phyloP scores from a whole-genome alignment of 2,113 vertebrate species.

The Onychorhynchus coronatus region DNA sequence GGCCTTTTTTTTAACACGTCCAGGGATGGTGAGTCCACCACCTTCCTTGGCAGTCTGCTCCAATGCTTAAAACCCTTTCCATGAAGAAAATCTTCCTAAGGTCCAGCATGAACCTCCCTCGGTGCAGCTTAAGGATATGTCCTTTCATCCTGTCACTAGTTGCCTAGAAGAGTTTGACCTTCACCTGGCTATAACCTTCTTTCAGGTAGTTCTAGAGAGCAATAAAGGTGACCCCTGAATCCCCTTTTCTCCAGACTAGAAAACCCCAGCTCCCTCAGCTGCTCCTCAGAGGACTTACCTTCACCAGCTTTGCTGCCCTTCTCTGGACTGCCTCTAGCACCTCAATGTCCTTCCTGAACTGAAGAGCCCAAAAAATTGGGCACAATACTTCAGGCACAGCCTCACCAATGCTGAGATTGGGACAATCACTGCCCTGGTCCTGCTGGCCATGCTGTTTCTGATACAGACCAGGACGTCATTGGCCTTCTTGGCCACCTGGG shows the following conservation, averaged over 20 bases:
- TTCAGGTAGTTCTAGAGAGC: background rate
- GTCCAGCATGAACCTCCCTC: background rate
- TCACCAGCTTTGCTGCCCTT: background rate
- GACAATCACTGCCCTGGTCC: background rate
- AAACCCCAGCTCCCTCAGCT: background rate
- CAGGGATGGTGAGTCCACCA: background rate
- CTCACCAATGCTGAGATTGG: background rate
- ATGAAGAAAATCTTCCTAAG: background rate
- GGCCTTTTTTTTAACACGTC: background rate
- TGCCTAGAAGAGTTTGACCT: background rate
- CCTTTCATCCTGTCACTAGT: background rate
- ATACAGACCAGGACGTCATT: background rate
- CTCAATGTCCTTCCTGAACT: background rate
- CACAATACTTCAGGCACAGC: accelerated
- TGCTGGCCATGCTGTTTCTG: background rate
- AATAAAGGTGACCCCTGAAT: accelerated
- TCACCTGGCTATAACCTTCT: background rate
- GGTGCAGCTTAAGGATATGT: background rate
- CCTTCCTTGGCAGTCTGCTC: no score
- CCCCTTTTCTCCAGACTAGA: background rate
- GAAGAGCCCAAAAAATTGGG: background rate
- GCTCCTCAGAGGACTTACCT: background rate
- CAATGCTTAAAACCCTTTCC: background rate
- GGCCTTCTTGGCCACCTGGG: background rate
- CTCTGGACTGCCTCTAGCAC: background rate